Base-by-base conservation (phyloP, 2,888 invertebrate species). In the Drosophila paranaensis region DNA sequence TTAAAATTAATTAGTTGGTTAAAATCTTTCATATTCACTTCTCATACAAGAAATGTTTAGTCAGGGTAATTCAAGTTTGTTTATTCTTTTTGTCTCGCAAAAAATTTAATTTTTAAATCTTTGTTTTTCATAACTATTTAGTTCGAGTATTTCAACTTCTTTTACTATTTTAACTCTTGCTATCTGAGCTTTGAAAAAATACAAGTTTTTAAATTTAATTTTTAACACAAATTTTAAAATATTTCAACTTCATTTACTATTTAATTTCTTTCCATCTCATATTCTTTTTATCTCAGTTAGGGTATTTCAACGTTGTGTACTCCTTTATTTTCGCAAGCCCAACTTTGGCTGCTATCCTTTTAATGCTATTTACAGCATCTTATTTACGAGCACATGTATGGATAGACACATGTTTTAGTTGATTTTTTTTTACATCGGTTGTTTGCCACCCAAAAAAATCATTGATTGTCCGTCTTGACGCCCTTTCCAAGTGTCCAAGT, bases 381-480 rank as follows among this genome's bases (percentile, higher is more conserved):
- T 37, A 53, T 70, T 42, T 46, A 53, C 40, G 51, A 37, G 14
- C 25, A 42, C 13, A 33, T 20, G 13, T 6, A 45, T 45, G 6
- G 13, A 45, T 53, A 27, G 37, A 45, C 10, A 37, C 25, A 43
- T 43, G 39, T 16, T 50, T 67, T 66, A 33, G 10, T 33, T 50
- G n/a, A 2, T 0, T 16, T 11, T 48, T 30, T 30, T 68, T 76
- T 63, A 55, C 14, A 65, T 45, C 48, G 35, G 30, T 61, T 65
- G 68, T 86, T 81, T 82, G 68, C 58, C 77, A 20, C 61, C 51
- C 8, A 4, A 37, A 68, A 68, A 85, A 84, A 76, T 63, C 45
- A 42, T 68, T 58, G 35, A 60, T 16, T 30, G 61, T 65, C 60
- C 50, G 48, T 40, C 16, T 20, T 43, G 43, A 33, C 33, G 56